phyloP scores from a whole-genome alignment of 2,888 invertebrate genomes.

The Spicauda simplicius region DNA sequence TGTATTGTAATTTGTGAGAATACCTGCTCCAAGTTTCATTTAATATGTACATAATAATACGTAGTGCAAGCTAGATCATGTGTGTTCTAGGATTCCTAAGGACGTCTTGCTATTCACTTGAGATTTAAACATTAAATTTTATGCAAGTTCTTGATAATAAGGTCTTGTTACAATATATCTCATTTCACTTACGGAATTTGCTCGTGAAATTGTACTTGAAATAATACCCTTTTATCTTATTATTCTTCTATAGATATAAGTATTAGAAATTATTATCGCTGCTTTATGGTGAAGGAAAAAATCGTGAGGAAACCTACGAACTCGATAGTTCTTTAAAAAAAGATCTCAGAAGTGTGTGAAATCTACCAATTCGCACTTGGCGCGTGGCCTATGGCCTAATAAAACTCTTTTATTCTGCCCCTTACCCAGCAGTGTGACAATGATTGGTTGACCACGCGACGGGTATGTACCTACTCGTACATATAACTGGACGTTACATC shows the following conservation, averaged over 20 bases:
- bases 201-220: neutral
- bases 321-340: too few species aligned
- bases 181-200: neutral
- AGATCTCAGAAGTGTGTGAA: too few species aligned
- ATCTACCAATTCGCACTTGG: too few species aligned
- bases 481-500: too few species aligned
- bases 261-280: too few species aligned
- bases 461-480: too few species aligned
- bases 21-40: slow-evolving; percentile 15
- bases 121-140: slow-evolving; percentile 9
- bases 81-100: slow-evolving; percentile 18
- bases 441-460: too few species aligned
- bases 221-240: neutral
- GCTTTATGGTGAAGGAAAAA: too few species aligned
- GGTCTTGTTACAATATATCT: neutral
- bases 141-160: neutral
- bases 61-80: slow-evolving; percentile 17
- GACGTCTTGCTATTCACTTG: neutral
- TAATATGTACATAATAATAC: slow-evolving; percentile 28
- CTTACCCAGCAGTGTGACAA: too few species aligned
- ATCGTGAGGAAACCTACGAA: too few species aligned
- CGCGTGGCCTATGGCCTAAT: too few species aligned
- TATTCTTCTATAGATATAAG: neutral
- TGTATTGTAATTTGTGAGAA: slow-evolving; percentile 23
- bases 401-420: too few species aligned